Evolutionary conservation across 2,888 invertebrate species (phyloP).

Genomic region (Apomyelois bistriatella): DNA sequence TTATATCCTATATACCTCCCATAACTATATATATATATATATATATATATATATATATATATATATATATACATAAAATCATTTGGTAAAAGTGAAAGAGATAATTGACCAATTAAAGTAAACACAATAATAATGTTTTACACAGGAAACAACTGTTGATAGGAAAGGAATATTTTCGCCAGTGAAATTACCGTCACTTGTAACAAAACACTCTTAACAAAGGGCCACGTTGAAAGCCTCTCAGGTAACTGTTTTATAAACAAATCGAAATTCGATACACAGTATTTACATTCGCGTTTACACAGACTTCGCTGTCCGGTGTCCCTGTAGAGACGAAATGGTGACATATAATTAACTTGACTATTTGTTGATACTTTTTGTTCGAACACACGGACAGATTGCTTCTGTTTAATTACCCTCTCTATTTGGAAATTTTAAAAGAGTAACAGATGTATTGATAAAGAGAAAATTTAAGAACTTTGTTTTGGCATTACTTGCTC

Average conservation of each 20-base stretch:
- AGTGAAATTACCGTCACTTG: constrained; percentile 7
- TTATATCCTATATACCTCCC: no score
- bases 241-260: constrained; percentile 18
- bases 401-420: constrained; percentile 10
- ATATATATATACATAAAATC: no score
- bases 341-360: constrained; percentile 13
- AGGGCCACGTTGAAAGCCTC: constrained; percentile 18
- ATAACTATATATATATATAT: no score
- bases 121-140: no score
- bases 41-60: no score
- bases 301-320: constrained; percentile 18
- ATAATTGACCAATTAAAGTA: no score
- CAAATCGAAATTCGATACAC: constrained; percentile 25
- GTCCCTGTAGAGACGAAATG: constrained; percentile 7
- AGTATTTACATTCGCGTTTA: constrained; percentile 25
- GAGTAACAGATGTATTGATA: no score
- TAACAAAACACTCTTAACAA: constrained; percentile 19
- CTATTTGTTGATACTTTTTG: constrained; percentile 10
- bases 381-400: constrained; percentile 2
- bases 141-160: neutral
- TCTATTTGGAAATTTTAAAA: neutral
- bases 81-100: no score
- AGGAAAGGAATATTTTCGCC: neutral
- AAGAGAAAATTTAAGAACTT: no score
- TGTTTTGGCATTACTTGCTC: no score